Base-by-base conservation (phyloP, 2,888 invertebrate species). In the Tanytarsus gracilentus region DNA sequence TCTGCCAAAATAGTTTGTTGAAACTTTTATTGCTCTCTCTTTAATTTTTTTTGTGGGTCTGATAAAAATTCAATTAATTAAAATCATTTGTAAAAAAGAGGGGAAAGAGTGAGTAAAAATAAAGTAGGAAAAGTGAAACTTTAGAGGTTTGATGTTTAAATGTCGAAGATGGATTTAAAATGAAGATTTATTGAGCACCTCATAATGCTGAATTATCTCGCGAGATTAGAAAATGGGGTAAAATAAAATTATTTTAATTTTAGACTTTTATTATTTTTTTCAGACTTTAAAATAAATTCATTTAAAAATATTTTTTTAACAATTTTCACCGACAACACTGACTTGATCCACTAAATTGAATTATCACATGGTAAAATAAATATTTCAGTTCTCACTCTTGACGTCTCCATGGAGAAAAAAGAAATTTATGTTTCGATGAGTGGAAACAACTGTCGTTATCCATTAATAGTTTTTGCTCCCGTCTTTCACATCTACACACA, bases 361-460 rank as follows among this genome's bases (percentile, higher is more conserved):
- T n/a, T n/a, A n/a, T n/a, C n/a, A n/a, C n/a, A n/a, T n/a, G n/a
- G n/a, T n/a, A n/a, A n/a, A n/a, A n/a, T n/a, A n/a, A n/a, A n/a
- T n/a, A n/a, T n/a, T n/a, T n/a, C n/a, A n/a, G n/a, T n/a, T n/a
- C n/a, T n/a, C n/a, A n/a, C n/a, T n/a, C n/a, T n/a, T n/a, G n/a
- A n/a, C n/a, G n/a, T n/a, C n/a, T n/a, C n/a, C n/a, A n/a, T 36
- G 6, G 1, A 36, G 36, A n/a, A 14, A 16, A 16, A 44, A 44
- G 21, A 44, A 11, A 23, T 58, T 39, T 58, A 58, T 27, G 48
- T 58, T 58, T 40, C 48, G 44, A 58, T 58, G 58, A 58, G 39
- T 58, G 48, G 25, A 58, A 58, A 58, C 58, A 58, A 39, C 39
- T 58, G 58, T 58, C 48, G 48, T 16, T 33, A 53, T 30, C 30